These are phyloP conservation scores for Drosophila dives DNA, from an alignment of 2,888 invertebrate genomes.

Conservation along the genomic window DNA sequence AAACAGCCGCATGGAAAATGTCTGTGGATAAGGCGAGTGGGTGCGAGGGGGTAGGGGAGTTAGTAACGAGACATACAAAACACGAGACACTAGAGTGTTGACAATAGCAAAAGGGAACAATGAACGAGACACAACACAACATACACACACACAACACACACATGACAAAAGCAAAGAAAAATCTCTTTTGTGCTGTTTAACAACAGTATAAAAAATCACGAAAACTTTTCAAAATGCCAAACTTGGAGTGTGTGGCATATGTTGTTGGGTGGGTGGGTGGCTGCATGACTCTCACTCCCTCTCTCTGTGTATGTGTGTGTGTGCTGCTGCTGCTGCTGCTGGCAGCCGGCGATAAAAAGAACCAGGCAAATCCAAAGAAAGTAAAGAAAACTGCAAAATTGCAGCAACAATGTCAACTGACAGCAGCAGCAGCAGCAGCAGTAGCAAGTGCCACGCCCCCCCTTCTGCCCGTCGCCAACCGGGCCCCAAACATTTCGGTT, in stretches of 20 bases:
- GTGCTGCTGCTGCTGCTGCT: slow-evolving; percentile 44
- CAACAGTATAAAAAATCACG: slow-evolving; percentile 68
- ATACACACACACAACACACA: slow-evolving; percentile 24
- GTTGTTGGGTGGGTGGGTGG: slow-evolving; percentile 34
- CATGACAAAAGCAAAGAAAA: slow-evolving; percentile 68
- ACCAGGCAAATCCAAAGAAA: slow-evolving; percentile 54
- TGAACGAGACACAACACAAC: slow-evolving; percentile 35
- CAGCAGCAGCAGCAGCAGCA: slow-evolving; percentile 35
- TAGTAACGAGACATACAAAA: slow-evolving; percentile 49
- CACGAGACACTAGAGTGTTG: slow-evolving; percentile 68
- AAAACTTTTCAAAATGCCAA: slow-evolving; percentile 68
- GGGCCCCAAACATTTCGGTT: slow-evolving; percentile 44
- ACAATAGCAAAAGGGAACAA: slow-evolving; percentile 66
- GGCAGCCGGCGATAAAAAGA: slow-evolving; percentile 64
- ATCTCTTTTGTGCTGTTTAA: slow-evolving; percentile 69
- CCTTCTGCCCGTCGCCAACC: slow-evolving; percentile 5
- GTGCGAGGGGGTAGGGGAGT: background rate
- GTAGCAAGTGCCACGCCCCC: slow-evolving; percentile 17
- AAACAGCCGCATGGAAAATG: slow-evolving; percentile 56
- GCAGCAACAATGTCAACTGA: slow-evolving; percentile 59
- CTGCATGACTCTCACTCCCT: background rate
- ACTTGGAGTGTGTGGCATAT: slow-evolving; percentile 66
- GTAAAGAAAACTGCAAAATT: slow-evolving; percentile 72
- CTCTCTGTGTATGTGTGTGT: slow-evolving; percentile 5
- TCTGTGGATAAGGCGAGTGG: background rate